Evolutionary conservation across 2,888 invertebrate genomes (phyloP), one percentile per base, ranked within the genome.

Genomic region (Tanypteryx hageni): DNA sequence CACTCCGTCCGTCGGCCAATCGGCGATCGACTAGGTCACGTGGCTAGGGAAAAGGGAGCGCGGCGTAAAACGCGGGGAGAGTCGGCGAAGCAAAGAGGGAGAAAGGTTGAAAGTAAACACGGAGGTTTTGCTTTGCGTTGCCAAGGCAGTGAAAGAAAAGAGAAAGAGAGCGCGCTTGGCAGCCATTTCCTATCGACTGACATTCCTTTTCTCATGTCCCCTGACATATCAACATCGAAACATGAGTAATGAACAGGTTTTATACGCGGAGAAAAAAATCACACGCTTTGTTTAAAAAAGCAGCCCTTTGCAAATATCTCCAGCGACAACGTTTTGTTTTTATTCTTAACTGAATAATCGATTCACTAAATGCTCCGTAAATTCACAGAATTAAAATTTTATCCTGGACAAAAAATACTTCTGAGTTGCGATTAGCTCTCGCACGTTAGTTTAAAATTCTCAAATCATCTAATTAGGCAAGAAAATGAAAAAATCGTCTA

Each of bases 121-220:
- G 27, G 27, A 27, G 76, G 76, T 44, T 44, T 44, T 44, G 44
- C 44, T 44, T n/a, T 22, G 76, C 76, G 76, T 27, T 27, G 22
- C 76, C 27, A 27, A 14, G 27, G 27, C n/a, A 76, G 76, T n/a
- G 11, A 22, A 68, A 9, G 68, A 14, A 76, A 76, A 76, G 76
- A 76, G 27, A 76, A 76, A 76, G 76, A 76, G 76, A 76, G 76
- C 76, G 76, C 76, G 22, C 76, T 76, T 76, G 76, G 76, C 76
- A 76, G 18, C 44, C 44, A 44, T 5, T 44, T 44, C 44, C 44
- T 76, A 13, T 9, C 68, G 3, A 18, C 7, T 68, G 64, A 22
- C 76, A 27, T 76, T 27, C 76, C 10, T 76, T 76, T 76, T 76
- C 76, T 22, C 76, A 10, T 5, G 22, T 68, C 18, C 64, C 68